Evolutionary conservation across 2,113 vertebrate genomes (phyloP).

Genomic region (Chelonoidis abingdonii): DNA sequence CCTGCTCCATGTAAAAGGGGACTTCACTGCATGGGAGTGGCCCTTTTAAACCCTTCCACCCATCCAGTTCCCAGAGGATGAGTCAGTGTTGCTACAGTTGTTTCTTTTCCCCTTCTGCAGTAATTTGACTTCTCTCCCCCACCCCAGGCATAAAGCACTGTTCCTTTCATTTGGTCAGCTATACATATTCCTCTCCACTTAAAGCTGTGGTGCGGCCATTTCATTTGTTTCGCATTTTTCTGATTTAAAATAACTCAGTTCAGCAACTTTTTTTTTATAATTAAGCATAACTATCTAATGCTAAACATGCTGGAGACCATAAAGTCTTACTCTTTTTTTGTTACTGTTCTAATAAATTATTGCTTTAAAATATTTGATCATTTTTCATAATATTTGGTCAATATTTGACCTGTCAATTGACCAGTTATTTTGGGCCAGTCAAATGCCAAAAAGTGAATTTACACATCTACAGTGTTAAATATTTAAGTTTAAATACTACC

Average conservation of each 20-base stretch:
- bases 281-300: background rate
- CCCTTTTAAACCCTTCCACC: no score
- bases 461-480: background rate
- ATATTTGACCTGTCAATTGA: background rate
- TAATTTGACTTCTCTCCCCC: no score
- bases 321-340: background rate
- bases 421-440: background rate
- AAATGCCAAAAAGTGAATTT: background rate
- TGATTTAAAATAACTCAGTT: background rate
- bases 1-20: no score
- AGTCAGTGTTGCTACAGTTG: no score
- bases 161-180: no score
- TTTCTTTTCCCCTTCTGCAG: no score
- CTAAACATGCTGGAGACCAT: background rate
- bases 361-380: background rate
- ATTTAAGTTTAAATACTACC: background rate
- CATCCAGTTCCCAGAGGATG: no score
- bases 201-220: no score
- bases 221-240: background rate
- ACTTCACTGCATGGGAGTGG: no score
- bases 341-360: background rate
- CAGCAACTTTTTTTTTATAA: background rate
- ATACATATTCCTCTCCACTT: no score
- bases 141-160: no score
- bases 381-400: background rate